Evolutionary conservation across 2,888 invertebrate species (phyloP).

Genomic region (Piscicola geometra): DNA sequence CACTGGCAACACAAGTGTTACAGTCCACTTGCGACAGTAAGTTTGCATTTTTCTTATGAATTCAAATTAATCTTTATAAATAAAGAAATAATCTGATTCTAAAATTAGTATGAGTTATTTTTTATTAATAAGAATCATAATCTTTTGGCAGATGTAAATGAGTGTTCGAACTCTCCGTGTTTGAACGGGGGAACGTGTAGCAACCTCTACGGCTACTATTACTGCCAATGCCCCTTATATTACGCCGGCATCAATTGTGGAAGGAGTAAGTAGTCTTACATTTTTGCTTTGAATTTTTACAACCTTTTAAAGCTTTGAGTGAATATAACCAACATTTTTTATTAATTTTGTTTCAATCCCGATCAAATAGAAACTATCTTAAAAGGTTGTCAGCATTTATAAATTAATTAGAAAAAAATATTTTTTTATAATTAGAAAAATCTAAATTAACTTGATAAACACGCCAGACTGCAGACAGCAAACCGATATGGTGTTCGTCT

Average conservation of each 20-base stretch:
- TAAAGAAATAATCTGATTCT: not conserved
- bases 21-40: conserved; percentile 34
- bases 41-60: not conserved
- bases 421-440: too few species aligned
- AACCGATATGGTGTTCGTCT: conserved; percentile 48
- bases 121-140: not conserved
- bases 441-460: too few species aligned
- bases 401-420: too few species aligned
- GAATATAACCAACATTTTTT: too few species aligned
- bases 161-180: conserved; percentile 48
- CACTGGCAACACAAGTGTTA: conserved; percentile 14
- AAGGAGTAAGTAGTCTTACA: conserved; percentile 37
- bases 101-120: too few species aligned
- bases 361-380: too few species aligned
- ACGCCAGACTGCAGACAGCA: conserved; percentile 40
- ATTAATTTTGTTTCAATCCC: too few species aligned
- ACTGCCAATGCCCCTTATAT: conserved; percentile 46
- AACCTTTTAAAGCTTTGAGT: too few species aligned
- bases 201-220: conserved; percentile 46
- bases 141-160: conserved; percentile 46
- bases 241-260: conserved; percentile 50
- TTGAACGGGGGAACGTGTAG: conserved; percentile 48
- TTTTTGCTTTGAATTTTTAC: too few species aligned
- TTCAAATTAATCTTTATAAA: not conserved
- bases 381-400: too few species aligned